Conservation (phyloP, 2,113 vertebrate species). For the Oreochromis aureus region DNA sequence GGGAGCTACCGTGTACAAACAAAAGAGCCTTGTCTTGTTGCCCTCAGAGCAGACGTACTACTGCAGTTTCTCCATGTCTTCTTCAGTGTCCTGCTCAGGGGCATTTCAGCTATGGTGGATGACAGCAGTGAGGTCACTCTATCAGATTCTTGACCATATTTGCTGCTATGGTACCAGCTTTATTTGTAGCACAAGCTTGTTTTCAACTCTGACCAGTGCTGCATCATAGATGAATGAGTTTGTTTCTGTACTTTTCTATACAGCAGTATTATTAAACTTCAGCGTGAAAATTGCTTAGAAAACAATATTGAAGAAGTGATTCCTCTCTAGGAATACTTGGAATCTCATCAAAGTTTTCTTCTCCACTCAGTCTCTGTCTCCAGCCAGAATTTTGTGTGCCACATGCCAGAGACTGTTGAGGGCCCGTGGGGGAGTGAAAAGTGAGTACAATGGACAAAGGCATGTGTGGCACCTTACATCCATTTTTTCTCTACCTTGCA, state of each 20-base stretch:
- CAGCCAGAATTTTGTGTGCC: conserved; percentile 39
- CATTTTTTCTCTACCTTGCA: conserved; percentile 56
- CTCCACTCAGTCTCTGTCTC: conserved; percentile 13
- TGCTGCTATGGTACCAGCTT: neutral
- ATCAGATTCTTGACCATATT: conserved; percentile 8
- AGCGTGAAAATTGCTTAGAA: conserved; percentile 7
- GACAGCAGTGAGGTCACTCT: conserved; percentile 16
- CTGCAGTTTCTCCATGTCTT: conserved; percentile 18
- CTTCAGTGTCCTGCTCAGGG: conserved; percentile 38
- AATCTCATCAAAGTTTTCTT: conserved; percentile 48
- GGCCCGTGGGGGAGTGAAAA: conserved; percentile 46
- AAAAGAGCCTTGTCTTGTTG: conserved; percentile 19
- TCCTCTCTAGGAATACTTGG: conserved; percentile 42
- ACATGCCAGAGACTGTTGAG: conserved; percentile 37
- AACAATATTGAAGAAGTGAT: conserved; percentile 27
- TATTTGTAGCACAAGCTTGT: neutral
- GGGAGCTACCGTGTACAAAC: conserved; percentile 27
- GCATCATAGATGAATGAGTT: neutral
- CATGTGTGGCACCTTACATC: conserved; percentile 60
- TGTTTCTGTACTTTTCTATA: neutral
- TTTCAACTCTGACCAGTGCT: neutral
- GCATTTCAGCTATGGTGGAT: conserved; percentile 27
- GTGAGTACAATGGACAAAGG: conserved; percentile 66
- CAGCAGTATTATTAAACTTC: neutral
- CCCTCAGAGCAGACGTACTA: conserved; percentile 23